These are phyloP conservation scores for Hirtodrosophila confusa DNA, from an alignment of 2,888 invertebrate genomes.

Conservation along the genomic window DNA sequence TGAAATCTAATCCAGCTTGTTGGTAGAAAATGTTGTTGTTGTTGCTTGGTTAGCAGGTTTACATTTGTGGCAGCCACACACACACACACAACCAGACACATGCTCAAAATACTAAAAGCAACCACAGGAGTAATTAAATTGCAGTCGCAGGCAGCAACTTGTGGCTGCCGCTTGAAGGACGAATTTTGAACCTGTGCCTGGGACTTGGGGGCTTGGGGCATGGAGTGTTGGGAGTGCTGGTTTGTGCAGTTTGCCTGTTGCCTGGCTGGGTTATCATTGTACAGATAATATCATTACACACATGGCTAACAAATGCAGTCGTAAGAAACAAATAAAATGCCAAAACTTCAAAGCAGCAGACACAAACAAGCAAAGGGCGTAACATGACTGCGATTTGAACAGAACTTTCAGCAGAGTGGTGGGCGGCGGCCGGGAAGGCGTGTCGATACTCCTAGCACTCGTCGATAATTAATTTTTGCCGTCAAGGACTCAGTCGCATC, in stretches of 20 bases:
- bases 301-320: constrained; percentile 46
- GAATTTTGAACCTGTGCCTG: constrained; percentile 65
- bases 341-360: constrained; percentile 52
- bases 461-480: constrained; percentile 74
- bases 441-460: constrained; percentile 31
- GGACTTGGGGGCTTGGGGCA: constrained; percentile 5
- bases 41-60: constrained; percentile 10
- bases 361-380: constrained; percentile 73
- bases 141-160: constrained; percentile 42
- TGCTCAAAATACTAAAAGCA: constrained; percentile 15
- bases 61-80: constrained; percentile 33
- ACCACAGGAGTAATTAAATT: constrained; percentile 76
- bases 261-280: constrained; percentile 56
- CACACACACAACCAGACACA: constrained; percentile 9
- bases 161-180: constrained; percentile 55
- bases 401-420: not conserved
- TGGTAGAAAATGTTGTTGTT: constrained; percentile 41
- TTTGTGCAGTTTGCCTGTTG: constrained; percentile 7
- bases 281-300: constrained; percentile 68
- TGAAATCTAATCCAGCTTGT: constrained; percentile 31
- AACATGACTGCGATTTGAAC: constrained; percentile 41
- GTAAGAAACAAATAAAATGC: constrained; percentile 63
- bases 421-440: constrained; percentile 13
- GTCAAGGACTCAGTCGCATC: constrained; percentile 59
- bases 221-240: constrained; percentile 5